phyloP scores from a whole-genome alignment of 2,888 invertebrate species.

The Drosophila gaucha region DNA sequence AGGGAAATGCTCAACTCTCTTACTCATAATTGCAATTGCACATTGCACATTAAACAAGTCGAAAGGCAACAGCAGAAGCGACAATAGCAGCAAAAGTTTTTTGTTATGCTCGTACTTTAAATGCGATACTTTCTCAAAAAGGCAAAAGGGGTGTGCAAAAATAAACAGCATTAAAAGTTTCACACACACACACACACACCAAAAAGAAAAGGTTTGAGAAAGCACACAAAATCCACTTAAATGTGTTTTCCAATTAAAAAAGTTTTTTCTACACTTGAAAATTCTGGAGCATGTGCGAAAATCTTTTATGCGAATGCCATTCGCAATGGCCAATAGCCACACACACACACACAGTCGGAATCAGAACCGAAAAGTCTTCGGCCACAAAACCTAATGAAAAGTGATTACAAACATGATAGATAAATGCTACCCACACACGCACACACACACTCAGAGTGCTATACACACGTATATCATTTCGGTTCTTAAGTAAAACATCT shows the following conservation, averaged over 20 bases:
- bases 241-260: slow-evolving; percentile 81
- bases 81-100: slow-evolving; percentile 15
- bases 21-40: slow-evolving; percentile 54
- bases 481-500: slow-evolving; percentile 73
- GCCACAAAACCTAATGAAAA: slow-evolving; percentile 79
- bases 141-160: slow-evolving; percentile 23
- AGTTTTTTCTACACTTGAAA: slow-evolving; percentile 79
- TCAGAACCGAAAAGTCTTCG: slow-evolving; percentile 32
- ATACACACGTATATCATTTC: slow-evolving; percentile 23
- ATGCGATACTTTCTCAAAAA: slow-evolving; percentile 58
- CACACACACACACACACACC: slow-evolving; percentile 30
- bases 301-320: slow-evolving; percentile 80
- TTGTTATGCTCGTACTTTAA: slow-evolving; percentile 52
- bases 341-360: slow-evolving; percentile 31
- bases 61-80: slow-evolving; percentile 18
- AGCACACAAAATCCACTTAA: slow-evolving; percentile 73
- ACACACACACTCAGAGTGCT: slow-evolving; percentile 22
- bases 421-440: slow-evolving; percentile 57
- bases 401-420: slow-evolving; percentile 81
- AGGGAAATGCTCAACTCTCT: slow-evolving; percentile 50
- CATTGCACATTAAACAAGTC: slow-evolving; percentile 35
- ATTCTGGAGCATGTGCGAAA: slow-evolving; percentile 79
- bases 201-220: slow-evolving; percentile 18
- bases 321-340: slow-evolving; percentile 59
- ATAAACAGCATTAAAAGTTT: slow-evolving; percentile 76